Evolutionary conservation across 2,888 invertebrate species (phyloP), one percentile per base, ranked within the genome.

Genomic region (Villa cingulata): DNA sequence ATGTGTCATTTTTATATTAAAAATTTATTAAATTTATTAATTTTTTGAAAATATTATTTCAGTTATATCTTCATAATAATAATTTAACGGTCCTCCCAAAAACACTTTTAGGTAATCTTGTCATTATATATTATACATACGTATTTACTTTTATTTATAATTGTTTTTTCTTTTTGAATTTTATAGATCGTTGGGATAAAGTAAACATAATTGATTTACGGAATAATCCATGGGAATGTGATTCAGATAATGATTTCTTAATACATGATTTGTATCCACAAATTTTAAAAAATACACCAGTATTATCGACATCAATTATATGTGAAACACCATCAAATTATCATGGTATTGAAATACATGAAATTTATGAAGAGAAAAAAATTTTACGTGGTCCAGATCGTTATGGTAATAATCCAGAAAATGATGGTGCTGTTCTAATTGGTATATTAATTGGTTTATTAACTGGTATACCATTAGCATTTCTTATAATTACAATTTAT

Each of bases 241-340:
- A 87, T 62, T 85, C 84, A 58, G 74, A 80, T 51, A 86, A 87
- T 49, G 80, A 83, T 58, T 83, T 83, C 78, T 74, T 89, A 68
- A 77, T 86, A 16, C 74, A 78, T 32, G 68, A 73, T n/a, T 64
- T 86, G 41, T 74, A 78, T 40, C 73, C 74, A 0, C 61, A 73
- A 17, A 72, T 81, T 2, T 68, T 62, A 32, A 55, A 49, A 34
- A 56, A 56, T 4, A 55, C 47, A 1, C 55, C 58, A 2, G 7
- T 50, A 2, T 49, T 57, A 16, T 50, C 58, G 53, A 59, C 63
- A n/a, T 53, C 67, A 50, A 71, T 52, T 53, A 77, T 76, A n/a
- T 88, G 87, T 60, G 71, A 72, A 1, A 70, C 74, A 15, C 87
- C 87, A 0, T 60, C 72, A 0, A 80, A 80, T 57, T 81, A 84